Evolutionary conservation across 2,888 invertebrate species (phyloP).

Genomic region (Synanthedon andrenaeformis): DNA sequence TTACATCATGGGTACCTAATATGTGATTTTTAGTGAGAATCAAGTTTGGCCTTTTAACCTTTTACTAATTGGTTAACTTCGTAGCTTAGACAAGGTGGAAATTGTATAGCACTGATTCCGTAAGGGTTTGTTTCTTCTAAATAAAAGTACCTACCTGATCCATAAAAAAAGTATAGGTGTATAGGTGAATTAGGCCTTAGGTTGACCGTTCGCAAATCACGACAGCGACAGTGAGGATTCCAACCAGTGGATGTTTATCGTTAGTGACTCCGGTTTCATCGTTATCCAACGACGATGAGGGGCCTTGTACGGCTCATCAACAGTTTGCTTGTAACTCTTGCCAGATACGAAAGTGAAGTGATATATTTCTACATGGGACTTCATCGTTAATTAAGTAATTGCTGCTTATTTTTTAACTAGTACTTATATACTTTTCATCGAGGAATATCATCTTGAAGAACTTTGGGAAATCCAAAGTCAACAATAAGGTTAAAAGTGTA

Average conservation of each 20-base stretch:
- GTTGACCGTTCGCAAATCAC: not conserved
- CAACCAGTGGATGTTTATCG: conserved; percentile 64
- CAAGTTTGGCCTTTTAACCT: too few species aligned
- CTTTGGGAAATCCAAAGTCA: too few species aligned
- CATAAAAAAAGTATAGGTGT: not conserved
- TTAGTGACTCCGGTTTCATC: conserved; percentile 52
- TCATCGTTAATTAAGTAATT: not conserved
- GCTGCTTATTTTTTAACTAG: not conserved
- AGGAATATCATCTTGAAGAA: too few species aligned
- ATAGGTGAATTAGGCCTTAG: not conserved
- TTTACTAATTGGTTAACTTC: too few species aligned
- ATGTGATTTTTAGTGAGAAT: too few species aligned
- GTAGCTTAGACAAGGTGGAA: too few species aligned
- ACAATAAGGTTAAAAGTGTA: too few species aligned
- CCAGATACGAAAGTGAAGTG: conserved; percentile 31
- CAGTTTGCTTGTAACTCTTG: conserved; percentile 50
- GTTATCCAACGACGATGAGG: conserved; percentile 35
- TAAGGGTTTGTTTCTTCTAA: too few species aligned
- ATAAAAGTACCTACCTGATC: too few species aligned
- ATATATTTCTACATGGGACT: not conserved
- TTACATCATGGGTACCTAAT: too few species aligned
- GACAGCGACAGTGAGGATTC: conserved; percentile 36
- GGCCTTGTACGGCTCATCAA: conserved; percentile 19
- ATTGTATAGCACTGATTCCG: too few species aligned
- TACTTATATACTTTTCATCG: too few species aligned